Evolutionary conservation across 1,140 invertebrate genomes (phyloP).

Genomic region (Adelges cooleyi): DNA sequence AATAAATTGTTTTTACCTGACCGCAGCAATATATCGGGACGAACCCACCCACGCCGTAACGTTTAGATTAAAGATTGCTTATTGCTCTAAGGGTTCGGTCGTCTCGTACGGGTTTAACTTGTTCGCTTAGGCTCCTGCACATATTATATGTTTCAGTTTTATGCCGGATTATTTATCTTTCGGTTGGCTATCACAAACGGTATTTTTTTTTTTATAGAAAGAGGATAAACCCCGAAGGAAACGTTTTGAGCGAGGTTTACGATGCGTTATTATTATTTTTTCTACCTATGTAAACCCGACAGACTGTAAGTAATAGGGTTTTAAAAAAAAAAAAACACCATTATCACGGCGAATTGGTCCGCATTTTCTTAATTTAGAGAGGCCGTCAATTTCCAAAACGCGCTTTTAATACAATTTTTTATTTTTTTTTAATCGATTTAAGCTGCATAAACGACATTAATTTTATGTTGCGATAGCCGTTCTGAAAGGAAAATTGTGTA

Average conservation of each 20-base stretch:
- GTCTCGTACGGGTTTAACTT: too few relatives aligned
- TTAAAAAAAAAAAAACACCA: neutral
- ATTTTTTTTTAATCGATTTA: neutral
- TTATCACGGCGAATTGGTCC: neutral
- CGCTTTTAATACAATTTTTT: neutral
- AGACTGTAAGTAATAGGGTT: conserved; percentile 16
- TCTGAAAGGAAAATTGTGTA: neutral
- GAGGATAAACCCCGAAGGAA: neutral
- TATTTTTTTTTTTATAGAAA: neutral
- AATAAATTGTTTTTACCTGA: too few relatives aligned
- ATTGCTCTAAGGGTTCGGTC: too few relatives aligned
- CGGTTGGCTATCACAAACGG: too few relatives aligned
- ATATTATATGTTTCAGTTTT: too few relatives aligned
- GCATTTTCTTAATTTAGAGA: conserved; percentile 21
- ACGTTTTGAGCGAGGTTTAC: neutral
- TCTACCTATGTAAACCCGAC: neutral
- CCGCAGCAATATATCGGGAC: too few relatives aligned
- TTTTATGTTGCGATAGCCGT: neutral
- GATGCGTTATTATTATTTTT: conserved; percentile 1
- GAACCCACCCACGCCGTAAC: too few relatives aligned
- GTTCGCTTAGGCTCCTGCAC: too few relatives aligned
- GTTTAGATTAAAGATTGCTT: too few relatives aligned
- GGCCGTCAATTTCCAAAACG: neutral
- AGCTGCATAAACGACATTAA: conserved; percentile 1
- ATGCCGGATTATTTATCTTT: too few relatives aligned